Percentiles rank a stretch among this genome's conserved stretches.
phyloP scores from a whole-genome alignment of 2,113 vertebrate species.

The Muntiacus muntjak region DNA sequence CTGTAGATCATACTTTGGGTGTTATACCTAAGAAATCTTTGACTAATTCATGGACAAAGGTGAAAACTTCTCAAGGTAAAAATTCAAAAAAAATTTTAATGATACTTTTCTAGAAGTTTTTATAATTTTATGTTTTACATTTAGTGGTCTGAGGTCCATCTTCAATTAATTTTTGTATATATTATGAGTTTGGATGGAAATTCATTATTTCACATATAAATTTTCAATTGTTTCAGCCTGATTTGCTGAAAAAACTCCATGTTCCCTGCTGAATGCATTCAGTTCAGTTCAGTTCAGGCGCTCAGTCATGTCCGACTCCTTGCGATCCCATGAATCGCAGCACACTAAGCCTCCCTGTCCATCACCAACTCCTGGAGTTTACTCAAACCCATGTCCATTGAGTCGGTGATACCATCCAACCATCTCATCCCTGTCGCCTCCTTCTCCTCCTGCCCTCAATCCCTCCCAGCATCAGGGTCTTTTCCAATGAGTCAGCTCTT shows the following conservation, averaged over 20 bases:
- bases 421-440: not conserved
- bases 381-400: not conserved
- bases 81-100: not conserved
- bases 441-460: not conserved
- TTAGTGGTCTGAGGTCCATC: not conserved
- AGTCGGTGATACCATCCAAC: not conserved
- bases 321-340: fast-evolving
- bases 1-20: not conserved
- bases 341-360: not conserved
- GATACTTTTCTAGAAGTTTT: not conserved
- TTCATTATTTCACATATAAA: not conserved
- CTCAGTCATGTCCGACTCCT: not conserved
- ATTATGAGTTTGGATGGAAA: not conserved
- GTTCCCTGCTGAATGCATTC: not conserved
- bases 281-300: not conserved
- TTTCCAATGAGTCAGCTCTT: not conserved
- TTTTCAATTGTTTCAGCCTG: not conserved
- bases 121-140: not conserved
- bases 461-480: not conserved
- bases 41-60: not conserved
- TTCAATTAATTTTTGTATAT: not conserved
- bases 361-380: not conserved
- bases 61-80: not conserved
- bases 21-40: not conserved
- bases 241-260: not conserved